Base-by-base conservation (phyloP, 1,140 invertebrate genomes). In the Homalodisca vitripennis region DNA sequence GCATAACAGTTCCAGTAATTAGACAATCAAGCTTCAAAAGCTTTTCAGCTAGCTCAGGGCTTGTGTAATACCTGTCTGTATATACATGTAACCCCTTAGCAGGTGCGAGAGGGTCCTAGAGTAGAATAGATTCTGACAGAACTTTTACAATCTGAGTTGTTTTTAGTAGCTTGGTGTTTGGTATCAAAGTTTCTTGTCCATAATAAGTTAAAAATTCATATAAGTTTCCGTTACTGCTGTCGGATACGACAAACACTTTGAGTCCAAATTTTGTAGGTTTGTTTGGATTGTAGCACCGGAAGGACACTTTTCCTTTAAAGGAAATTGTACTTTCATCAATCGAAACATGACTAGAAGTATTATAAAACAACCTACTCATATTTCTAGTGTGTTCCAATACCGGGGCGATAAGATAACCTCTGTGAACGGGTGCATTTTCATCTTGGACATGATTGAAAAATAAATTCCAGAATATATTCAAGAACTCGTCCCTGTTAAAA, bases 401-500 rank as follows among this genome's bases (percentile, higher is more conserved):
- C 3, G 57, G 57, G 14, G 24, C 30, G 3, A 62, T 62, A 26
- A 62, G 57, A 29, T 26, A 62, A 20, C 30, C 57, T 62, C 30
- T 62, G 12, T 3, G 57, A 6, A 31, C 31, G 17, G 63, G 20
- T 13, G 13, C 29, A 53, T 53, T 24, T 53, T 53, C 13, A 24
- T 53, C 22, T 6, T 53, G 10, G 3, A 13, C 20, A 20, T 30
- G 12, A 27, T 62, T 62, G 57, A 62, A 62, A 31, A 26, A 27
- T 17, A 62, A 62, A 22, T 62, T 27, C 57, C 24, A 62, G 27
- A 62, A 62, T 27, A 62, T 62, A 20, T 53, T 62, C 57, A 62
- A 30, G 20, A 30, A 62, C 3, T 29, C 57, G 29, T 62, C 57
- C 29, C 22, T 62, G 20, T 14, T 27, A 20, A 62, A 62, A 3